Conservation (phyloP, 2,113 vertebrate species). For the Uria lomvia region DNA sequence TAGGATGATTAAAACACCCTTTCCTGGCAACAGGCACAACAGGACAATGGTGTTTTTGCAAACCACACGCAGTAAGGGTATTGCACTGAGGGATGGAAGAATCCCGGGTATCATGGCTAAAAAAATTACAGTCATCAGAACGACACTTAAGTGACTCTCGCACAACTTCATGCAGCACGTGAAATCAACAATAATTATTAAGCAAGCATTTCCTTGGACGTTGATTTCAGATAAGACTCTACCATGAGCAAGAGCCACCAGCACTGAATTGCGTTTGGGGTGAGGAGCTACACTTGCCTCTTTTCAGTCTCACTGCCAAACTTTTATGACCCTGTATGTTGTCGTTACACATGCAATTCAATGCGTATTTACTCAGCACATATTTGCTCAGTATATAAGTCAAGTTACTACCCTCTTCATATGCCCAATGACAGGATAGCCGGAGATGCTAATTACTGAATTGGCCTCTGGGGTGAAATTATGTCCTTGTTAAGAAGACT, state of each 20-base stretch:
- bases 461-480: conserved; percentile 44
- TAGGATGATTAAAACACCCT: background rate
- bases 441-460: conserved; percentile 2
- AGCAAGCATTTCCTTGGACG: background rate
- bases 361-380: background rate
- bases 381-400: background rate
- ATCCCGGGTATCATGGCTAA: background rate
- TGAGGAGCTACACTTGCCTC: background rate
- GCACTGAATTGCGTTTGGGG: background rate
- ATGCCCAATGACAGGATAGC: conserved; percentile 12
- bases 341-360: background rate
- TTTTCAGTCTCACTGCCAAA: background rate
- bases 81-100: background rate
- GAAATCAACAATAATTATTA: background rate
- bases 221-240: background rate
- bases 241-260: background rate
- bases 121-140: background rate
- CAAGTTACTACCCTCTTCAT: background rate
- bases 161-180: background rate
- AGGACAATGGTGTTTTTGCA: background rate
- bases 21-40: background rate
- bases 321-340: background rate
- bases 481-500: conserved; percentile 10
- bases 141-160: background rate
- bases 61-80: background rate